A percentile compares a stretch with the other conserved stretches of the same genome.
These are phyloP conservation scores for Mylabris sibirica DNA, from an alignment of 2,888 invertebrate species.

Conservation along the genomic window DNA sequence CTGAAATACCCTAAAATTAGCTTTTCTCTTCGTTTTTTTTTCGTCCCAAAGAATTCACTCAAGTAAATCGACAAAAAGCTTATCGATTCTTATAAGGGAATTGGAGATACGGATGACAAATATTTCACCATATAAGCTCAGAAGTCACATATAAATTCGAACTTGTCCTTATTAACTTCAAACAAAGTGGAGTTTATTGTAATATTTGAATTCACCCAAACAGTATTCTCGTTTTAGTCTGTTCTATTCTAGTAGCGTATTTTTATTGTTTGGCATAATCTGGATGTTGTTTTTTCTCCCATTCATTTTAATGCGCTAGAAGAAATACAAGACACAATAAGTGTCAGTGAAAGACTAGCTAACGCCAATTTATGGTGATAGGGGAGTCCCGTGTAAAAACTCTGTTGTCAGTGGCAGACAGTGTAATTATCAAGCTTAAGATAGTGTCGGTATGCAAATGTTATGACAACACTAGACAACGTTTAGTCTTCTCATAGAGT, in stretches of 20 bases:
- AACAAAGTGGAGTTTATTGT: neutral
- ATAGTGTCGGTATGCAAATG: conserved; percentile 39
- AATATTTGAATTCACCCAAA: neutral
- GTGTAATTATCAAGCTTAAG: conserved; percentile 37
- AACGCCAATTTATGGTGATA: conserved; percentile 27
- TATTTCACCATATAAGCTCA: neutral
- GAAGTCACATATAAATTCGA: neutral
- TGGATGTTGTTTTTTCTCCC: too few relatives aligned
- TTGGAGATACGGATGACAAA: too few relatives aligned
- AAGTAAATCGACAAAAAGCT: neutral
- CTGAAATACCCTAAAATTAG: neutral
- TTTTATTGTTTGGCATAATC: conserved; percentile 11
- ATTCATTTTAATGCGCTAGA: neutral
- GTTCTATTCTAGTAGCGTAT: neutral
- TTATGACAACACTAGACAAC: conserved; percentile 33
- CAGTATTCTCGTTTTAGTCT: neutral
- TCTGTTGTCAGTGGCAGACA: conserved; percentile 34
- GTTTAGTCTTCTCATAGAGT: conserved; percentile 26
- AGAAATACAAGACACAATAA: conserved; percentile 23
- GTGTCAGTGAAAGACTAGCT: conserved; percentile 24
- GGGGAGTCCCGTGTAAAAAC: conserved; percentile 25
- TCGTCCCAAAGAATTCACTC: neutral
- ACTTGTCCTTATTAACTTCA: neutral
- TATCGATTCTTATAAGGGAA: neutral
- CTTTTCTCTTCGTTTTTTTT: neutral